Conservation (phyloP, 2,797 vertebrate species). For the Esox lucius region DNA sequence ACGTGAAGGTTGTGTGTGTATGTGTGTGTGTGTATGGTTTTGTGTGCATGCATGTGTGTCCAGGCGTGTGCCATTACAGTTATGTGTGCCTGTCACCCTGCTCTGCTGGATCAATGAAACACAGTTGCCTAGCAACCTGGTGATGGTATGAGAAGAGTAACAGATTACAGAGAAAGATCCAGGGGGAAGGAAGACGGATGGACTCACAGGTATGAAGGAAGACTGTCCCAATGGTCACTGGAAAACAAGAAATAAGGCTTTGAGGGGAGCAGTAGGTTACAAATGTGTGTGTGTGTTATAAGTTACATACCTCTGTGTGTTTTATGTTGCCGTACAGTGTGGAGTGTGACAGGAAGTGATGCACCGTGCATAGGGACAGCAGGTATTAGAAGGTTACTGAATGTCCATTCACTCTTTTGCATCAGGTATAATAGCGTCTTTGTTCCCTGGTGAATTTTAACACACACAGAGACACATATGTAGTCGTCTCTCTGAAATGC, state of each 20-base stretch:
- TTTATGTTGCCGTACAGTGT: not conserved
- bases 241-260: conserved; percentile 49
- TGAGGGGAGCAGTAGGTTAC: not conserved
- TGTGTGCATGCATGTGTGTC: conserved; percentile 32
- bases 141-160: conserved; percentile 58
- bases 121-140: conserved; percentile 82
- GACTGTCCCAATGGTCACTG: conserved; percentile 19
- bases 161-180: conserved; percentile 55
- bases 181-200: conserved; percentile 51
- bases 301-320: not conserved
- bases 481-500: conserved; percentile 20
- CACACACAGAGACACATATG: conserved; percentile 15
- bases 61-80: conserved; percentile 64
- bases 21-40: not conserved
- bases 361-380: not conserved
- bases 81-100: conserved; percentile 77
- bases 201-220: conserved; percentile 41
- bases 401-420: conserved; percentile 83
- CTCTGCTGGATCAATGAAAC: conserved; percentile 79
- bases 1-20: not conserved
- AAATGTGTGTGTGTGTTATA: not conserved
- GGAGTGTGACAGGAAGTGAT: not conserved
- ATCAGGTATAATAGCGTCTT: conserved; percentile 80
- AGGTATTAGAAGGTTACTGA: conserved; percentile 78
- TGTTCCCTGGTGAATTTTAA: conserved; percentile 72